Percentiles rank a stretch among this genome's conserved stretches.
These are phyloP conservation scores for Pygoscelis antarcticus DNA, from an alignment of 2,113 vertebrate genomes.

Conservation along the genomic window DNA sequence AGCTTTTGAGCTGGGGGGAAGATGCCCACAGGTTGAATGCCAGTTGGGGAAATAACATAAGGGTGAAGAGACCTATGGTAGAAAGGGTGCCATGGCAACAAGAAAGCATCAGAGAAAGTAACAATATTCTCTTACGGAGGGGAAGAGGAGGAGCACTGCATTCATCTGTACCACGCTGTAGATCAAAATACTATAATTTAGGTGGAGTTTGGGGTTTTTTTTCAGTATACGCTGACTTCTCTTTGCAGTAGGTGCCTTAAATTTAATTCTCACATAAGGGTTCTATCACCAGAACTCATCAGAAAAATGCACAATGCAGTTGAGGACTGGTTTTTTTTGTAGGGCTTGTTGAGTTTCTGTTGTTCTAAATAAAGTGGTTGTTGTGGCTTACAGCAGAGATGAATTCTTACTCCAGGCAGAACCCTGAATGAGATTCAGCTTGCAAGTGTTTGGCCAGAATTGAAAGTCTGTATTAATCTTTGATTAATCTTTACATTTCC, in stretches of 20 bases:
- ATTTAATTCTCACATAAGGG: not conserved
- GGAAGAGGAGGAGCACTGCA: not conserved
- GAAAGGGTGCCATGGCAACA: slow-evolving; percentile 70
- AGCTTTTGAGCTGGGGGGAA: not conserved
- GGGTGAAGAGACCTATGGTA: not conserved
- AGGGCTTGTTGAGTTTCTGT: not conserved
- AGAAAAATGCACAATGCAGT: not conserved
- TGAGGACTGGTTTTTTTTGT: not conserved
- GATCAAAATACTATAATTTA: not conserved
- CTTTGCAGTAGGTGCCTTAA: not conserved
- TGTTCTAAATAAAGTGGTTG: not conserved
- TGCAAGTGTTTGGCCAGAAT: not conserved
- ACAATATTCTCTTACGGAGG: not conserved
- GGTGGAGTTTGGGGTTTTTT: no score
- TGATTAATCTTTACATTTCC: not conserved
- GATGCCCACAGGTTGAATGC: slow-evolving; percentile 11
- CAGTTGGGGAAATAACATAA: not conserved
- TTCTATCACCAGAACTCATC: not conserved
- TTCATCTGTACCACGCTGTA: not conserved
- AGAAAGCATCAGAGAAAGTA: slow-evolving; percentile 67
- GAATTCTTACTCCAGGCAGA: not conserved
- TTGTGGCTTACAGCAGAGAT: not conserved
- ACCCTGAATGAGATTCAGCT: not conserved
- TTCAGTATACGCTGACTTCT: not conserved
- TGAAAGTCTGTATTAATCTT: not conserved